These are phyloP conservation scores for Mareca penelope DNA, from an alignment of 2,797 vertebrate genomes.

Conservation along the genomic window DNA sequence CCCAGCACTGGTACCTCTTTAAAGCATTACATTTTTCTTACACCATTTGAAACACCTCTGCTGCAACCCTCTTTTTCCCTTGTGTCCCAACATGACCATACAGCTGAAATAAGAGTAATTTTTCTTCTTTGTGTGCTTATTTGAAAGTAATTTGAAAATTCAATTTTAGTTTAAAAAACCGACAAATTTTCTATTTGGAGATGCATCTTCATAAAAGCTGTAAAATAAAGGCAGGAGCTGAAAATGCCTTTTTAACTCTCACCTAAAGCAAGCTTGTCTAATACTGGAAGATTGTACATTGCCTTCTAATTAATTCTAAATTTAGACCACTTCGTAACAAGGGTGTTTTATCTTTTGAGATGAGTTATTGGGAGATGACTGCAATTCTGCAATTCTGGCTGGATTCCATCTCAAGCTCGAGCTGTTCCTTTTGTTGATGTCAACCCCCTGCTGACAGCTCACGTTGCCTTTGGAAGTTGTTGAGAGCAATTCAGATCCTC, in stretches of 20 bases:
- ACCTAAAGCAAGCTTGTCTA: constrained; percentile 14
- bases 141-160: neutral
- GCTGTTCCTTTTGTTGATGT: constrained; percentile 53
- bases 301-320: constrained; percentile 50
- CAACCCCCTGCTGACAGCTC: constrained; percentile 16
- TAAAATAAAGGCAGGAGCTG: neutral
- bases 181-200: neutral
- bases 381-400: constrained; percentile 40
- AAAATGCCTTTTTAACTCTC: constrained; percentile 41
- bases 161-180: neutral
- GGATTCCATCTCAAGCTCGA: constrained; percentile 31
- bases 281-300: neutral
- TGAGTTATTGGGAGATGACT: constrained; percentile 45
- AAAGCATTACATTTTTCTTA: neutral
- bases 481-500: neutral
- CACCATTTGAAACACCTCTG: neutral
- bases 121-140: neutral
- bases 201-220: neutral
- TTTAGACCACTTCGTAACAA: constrained; percentile 16
- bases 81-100: neutral
- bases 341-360: constrained; percentile 45
- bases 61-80: neutral
- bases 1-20: neutral
- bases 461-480: neutral
- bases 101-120: neutral